Conservation (phyloP, 2,888 invertebrate genomes). For the Agrilus mali region DNA sequence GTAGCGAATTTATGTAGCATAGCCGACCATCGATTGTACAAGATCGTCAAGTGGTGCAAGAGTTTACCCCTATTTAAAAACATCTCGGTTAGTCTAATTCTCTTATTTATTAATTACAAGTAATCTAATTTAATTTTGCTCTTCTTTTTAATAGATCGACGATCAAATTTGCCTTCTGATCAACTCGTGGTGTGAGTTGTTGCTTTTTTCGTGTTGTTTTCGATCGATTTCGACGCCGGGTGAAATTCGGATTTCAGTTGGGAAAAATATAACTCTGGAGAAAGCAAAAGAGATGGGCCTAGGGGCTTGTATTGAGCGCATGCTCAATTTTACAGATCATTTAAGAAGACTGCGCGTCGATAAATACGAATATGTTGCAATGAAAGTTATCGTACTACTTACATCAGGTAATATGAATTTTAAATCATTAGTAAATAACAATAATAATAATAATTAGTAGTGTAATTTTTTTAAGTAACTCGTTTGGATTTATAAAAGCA, state of each 20-base stretch:
- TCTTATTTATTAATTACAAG: background rate
- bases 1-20: constrained; percentile 85
- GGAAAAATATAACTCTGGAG: constrained; percentile 50
- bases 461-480: background rate
- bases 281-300: constrained; percentile 63
- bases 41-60: constrained; percentile 98
- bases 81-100: constrained; percentile 60
- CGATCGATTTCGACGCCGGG: constrained; percentile 84
- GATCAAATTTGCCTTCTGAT: constrained; percentile 94
- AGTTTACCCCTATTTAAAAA: constrained; percentile 92
- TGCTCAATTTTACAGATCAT: constrained; percentile 91
- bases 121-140: background rate
- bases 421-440: background rate
- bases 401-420: constrained; percentile 59
- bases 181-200: constrained; percentile 93
- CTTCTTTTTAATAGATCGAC: constrained; percentile 60
- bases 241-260: constrained; percentile 58
- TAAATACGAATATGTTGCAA: constrained; percentile 90
- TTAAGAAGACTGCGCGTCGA: constrained; percentile 80
- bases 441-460: no score
- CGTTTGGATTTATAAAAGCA: background rate
- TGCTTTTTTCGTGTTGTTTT: constrained; percentile 88
- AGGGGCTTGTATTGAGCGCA: constrained; percentile 81
- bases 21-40: constrained; percentile 89
- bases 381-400: constrained; percentile 87